A percentile compares a stretch with the other conserved stretches of the same genome.
Evolutionary conservation across 2,888 invertebrate species (phyloP).

Genomic region (Venustoraphidia nigricollis): DNA sequence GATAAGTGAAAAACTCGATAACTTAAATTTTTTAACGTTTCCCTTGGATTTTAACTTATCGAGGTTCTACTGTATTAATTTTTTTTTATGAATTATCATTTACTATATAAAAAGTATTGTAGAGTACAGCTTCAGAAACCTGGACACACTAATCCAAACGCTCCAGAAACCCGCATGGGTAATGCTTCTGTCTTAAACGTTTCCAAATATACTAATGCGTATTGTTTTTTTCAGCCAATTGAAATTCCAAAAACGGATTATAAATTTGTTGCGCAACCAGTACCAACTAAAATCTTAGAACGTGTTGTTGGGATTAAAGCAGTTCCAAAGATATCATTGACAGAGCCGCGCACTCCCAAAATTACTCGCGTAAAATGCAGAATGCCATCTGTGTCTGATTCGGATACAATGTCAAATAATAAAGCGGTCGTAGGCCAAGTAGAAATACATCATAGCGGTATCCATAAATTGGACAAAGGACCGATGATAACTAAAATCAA

Average conservation of each 20-base stretch:
- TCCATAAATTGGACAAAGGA: background rate
- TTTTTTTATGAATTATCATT: too few relatives aligned
- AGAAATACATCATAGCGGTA: conserved; percentile 2
- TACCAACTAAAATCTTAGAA: background rate
- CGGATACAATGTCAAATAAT: background rate
- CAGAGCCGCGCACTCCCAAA: background rate
- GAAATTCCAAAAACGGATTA: background rate
- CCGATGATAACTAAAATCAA: conserved; percentile 14
- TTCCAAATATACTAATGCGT: too few relatives aligned
- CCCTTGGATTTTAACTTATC: too few relatives aligned
- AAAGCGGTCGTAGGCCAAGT: background rate
- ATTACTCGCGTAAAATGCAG: background rate
- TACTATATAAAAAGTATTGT: too few relatives aligned
- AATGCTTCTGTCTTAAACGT: too few relatives aligned
- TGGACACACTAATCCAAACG: too few relatives aligned
- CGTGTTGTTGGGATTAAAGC: background rate
- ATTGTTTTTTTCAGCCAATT: background rate
- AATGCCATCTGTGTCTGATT: background rate
- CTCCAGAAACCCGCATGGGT: too few relatives aligned
- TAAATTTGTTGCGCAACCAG: background rate
- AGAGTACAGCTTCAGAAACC: too few relatives aligned
- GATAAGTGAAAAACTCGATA: too few relatives aligned
- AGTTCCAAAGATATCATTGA: background rate
- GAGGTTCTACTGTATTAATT: too few relatives aligned
- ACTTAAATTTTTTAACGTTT: too few relatives aligned